Evolutionary conservation across 2,888 invertebrate genomes (phyloP), one percentile per base, ranked within the genome.

Genomic region (Biston betularia): DNA sequence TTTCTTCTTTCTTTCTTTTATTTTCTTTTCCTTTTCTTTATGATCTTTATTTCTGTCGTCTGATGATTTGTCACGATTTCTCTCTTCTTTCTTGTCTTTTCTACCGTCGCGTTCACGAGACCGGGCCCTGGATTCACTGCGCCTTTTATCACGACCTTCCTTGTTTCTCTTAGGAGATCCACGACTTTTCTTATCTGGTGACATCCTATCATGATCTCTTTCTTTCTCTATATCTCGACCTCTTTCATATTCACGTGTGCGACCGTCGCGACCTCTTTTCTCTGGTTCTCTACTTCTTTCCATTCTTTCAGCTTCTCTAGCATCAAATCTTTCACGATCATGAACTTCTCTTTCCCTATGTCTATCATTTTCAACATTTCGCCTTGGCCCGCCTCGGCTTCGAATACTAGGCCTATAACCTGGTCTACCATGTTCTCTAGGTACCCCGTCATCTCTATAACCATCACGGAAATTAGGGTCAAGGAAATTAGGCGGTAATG

Each of bases 21-120:
- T 86, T 80, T 94, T 94, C 73, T 94, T 94, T 63, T 95, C 94
- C 75, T 95, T 95, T 15, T 95, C 95, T 79, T 95, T 95, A 63
- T 94, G 94, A 66, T 94, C 95, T 71, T 89, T 93, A 71, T 78
- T 89, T 78, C 92, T 86, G 46, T 94, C 95, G 24, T 92, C 89
- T 42, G 88, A 88, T 12, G 90, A 87, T 74, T 89, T 89, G 63
- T 93, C 89, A 61, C 89, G 81, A 74, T 78, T 71, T 85, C 93
- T 83, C 76, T 94, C 88, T 80, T 94, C 90, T 80, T 94, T 95
- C 78, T 94, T 95, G 71, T 94, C 94, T 45, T 94, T 91, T 71
- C 90, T 93, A 74, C 86, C 88, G 50, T 94, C 94, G 73, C 94
- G 93, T 55, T 94, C 94, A 74, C 94, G 89, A 70, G 90, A 93